phyloP scores from a whole-genome alignment of 2,113 vertebrate genomes.

The Lichenostomus cassidix region DNA sequence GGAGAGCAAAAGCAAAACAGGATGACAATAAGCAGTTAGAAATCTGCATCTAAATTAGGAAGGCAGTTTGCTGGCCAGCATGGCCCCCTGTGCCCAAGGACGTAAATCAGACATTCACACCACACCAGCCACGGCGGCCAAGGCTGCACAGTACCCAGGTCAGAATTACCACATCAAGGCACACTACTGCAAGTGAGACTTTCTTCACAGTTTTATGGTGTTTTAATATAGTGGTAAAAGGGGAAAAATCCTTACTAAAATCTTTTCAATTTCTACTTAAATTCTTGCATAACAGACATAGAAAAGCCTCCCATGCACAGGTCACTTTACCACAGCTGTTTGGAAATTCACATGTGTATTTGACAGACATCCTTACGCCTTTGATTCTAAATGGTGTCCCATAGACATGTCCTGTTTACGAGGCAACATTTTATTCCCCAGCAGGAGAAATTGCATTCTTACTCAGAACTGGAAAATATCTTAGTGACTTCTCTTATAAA shows the following conservation, averaged over 20 bases:
- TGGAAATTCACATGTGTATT: not conserved
- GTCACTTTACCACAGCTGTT: not conserved
- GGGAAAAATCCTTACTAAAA: not conserved
- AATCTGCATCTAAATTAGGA: not conserved
- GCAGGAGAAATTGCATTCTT: not conserved
- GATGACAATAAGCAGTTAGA: not conserved
- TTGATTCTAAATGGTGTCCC: not conserved
- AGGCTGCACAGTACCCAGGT: not conserved
- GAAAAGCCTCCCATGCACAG: not conserved
- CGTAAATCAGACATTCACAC: not conserved
- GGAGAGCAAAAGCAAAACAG: not conserved
- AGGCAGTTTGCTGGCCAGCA: not conserved
- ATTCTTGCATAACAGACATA: not conserved
- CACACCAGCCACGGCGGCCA: not conserved
- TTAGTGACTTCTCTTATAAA: not conserved
- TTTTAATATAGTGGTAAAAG: not conserved
- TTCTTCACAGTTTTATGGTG: not conserved
- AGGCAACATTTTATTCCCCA: not conserved
- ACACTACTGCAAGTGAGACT: not conserved
- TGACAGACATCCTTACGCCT: not conserved
- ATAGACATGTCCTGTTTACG: not conserved
- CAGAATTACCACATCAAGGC: not conserved
- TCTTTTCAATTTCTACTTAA: not conserved
- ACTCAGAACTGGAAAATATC: not conserved
- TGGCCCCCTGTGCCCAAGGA: rapidly evolving